These are phyloP conservation scores for Pyxicephalus adspersus DNA, from an alignment of 2,113 vertebrate species.

Conservation along the genomic window DNA sequence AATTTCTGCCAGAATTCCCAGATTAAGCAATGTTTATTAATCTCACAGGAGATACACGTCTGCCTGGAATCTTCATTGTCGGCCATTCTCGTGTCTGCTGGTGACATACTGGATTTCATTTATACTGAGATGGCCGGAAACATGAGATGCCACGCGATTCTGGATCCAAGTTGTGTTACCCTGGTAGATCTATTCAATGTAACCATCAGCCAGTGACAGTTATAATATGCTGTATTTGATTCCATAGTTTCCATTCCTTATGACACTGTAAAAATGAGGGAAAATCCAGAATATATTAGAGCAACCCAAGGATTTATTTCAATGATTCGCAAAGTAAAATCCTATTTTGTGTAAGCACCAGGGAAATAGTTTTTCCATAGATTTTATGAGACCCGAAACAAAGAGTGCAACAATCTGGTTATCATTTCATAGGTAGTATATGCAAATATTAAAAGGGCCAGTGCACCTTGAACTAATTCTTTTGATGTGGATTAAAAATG, in stretches of 20 bases:
- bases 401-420: too few relatives aligned
- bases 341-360: background rate
- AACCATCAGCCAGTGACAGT: conserved; percentile 34
- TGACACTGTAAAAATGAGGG: background rate
- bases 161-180: conserved; percentile 13
- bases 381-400: background rate
- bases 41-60: conserved; percentile 41
- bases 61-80: conserved; percentile 53
- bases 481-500: too few relatives aligned
- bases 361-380: background rate
- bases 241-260: background rate
- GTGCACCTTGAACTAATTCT: too few relatives aligned
- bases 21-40: conserved; percentile 56
- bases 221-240: conserved; percentile 14
- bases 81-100: conserved; percentile 35
- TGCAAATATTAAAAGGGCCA: too few relatives aligned
- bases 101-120: conserved; percentile 51
- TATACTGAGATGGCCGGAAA: conserved; percentile 41
- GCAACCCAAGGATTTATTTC: conserved; percentile 15
- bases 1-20: conserved; percentile 35
- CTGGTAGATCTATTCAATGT: conserved; percentile 40
- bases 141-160: conserved; percentile 26
- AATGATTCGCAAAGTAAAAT: background rate
- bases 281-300: conserved; percentile 16
- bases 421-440: too few relatives aligned